Base-by-base conservation (phyloP, 2,113 vertebrate species). In the Apodemus speciosus region DNA sequence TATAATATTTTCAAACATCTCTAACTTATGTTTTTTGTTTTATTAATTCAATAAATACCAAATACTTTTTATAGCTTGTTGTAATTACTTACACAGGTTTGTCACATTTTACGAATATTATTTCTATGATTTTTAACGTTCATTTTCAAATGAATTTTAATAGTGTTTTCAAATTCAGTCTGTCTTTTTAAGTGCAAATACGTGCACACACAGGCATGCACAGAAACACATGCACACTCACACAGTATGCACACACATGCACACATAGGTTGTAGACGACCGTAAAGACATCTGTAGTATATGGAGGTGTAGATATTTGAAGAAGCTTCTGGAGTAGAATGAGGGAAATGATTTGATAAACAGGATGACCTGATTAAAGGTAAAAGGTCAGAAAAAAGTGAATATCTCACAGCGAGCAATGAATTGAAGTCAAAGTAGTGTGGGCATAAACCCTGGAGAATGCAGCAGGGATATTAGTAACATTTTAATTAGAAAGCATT, bases 361-460 rank as follows among this genome's bases (percentile, higher is more conserved):
- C 23, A 35, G 27, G 80, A 94, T 68, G 38, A 21, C 23, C 60
- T 93, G 53, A 84, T 25, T 53, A 32, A 89, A 76, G 30, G 5
- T 46, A 20, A 91, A 92, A 95, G 85, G 7, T 11, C 43, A 71
- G 38, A 96, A 72, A 92, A 68, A 89, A 56, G 11, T 66, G 80
- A 93, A 66, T 53, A 80, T 86, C 15, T 18, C 71, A 11, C 25
- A 95, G 35, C 3, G 16, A 71, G 2, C 14, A 32, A 56, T 60
- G 60, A 95, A 38, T n/a, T 68, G 32, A 27, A 92, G 30, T 23
- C 53, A n/a, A 85, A 2, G 13, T 46, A 32, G 85, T 30, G 15
- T 38, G 25, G 53, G 85, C 87, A 90, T 62, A 85, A 72, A 87
- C 94, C 30, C 60, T 75, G 56, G 85, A 66, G 90, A 83, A 56